These are phyloP conservation scores for Phymastichus coffea DNA, from an alignment of 1,140 invertebrate species.

Conservation along the genomic window DNA sequence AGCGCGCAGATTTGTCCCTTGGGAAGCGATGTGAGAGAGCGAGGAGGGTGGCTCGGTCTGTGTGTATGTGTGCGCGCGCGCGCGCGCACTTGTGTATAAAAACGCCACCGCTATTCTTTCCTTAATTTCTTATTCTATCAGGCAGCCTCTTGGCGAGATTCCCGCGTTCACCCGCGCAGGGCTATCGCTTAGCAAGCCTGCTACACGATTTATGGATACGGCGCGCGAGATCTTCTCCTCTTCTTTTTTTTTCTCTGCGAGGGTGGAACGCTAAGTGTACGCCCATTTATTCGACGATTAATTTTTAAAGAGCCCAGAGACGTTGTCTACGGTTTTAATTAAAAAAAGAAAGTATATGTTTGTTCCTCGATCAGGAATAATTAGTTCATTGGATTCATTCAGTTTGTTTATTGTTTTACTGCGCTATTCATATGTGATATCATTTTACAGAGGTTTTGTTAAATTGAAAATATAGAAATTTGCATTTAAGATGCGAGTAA, in stretches of 20 bases:
- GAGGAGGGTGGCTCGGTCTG: background rate
- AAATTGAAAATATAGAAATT: too few species aligned
- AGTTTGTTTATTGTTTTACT: too few species aligned
- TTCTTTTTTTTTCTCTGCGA: background rate
- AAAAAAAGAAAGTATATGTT: background rate
- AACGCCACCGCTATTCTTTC: conserved; percentile 5
- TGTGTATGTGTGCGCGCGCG: background rate
- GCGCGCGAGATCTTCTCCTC: background rate
- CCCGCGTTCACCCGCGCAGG: too few species aligned
- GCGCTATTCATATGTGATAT: too few species aligned
- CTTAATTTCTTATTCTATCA: conserved; percentile 28
- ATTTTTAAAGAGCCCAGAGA: background rate
- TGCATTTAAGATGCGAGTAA: too few species aligned
- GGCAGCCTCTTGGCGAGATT: background rate
- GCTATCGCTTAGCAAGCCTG: too few species aligned
- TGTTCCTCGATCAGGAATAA: too few species aligned
- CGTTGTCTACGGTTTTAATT: background rate
- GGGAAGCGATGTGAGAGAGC: conserved; percentile 14
- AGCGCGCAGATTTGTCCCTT: conserved; percentile 32
- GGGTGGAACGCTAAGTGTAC: background rate
- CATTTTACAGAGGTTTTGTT: too few species aligned
- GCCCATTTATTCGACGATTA: conserved; percentile 16
- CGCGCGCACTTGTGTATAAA: background rate
- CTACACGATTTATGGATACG: conserved; percentile 16
- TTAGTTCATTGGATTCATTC: too few species aligned